Evolutionary conservation across 2,113 vertebrate genomes (phyloP).

Genomic region (Prunella fulvescens): DNA sequence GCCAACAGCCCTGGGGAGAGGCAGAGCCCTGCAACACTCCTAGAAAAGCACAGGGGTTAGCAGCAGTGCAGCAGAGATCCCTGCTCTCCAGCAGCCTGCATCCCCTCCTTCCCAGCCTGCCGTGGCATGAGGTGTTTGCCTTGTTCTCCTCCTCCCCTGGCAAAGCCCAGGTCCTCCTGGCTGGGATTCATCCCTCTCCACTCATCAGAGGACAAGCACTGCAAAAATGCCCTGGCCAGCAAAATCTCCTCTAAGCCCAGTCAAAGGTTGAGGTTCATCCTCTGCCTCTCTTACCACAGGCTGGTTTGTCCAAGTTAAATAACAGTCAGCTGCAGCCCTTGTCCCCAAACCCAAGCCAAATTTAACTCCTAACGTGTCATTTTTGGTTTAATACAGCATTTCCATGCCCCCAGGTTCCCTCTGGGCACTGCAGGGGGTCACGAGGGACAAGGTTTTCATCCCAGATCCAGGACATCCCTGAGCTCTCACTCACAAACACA

Average conservation of each 20-base stretch:
- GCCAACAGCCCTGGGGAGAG: neutral
- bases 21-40: neutral
- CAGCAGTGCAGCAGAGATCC: neutral
- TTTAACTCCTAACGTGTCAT: neutral
- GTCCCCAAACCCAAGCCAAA: neutral
- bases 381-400: neutral
- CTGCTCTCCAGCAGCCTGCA: neutral
- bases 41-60: neutral
- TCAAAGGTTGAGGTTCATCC: conserved; percentile 9
- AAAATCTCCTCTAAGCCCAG: neutral
- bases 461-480: neutral
- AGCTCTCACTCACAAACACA: neutral
- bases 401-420: neutral
- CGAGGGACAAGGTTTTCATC: neutral
- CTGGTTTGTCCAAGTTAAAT: neutral
- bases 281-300: neutral
- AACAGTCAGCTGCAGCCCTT: conserved; percentile 1
- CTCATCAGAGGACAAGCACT: neutral
- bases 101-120: neutral
- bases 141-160: neutral
- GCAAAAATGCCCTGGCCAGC: neutral
- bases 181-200: neutral
- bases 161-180: neutral
- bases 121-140: neutral
- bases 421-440: neutral